phyloP scores from a whole-genome alignment of 2,797 vertebrate genomes.

The Anabacerthia variegaticeps region DNA sequence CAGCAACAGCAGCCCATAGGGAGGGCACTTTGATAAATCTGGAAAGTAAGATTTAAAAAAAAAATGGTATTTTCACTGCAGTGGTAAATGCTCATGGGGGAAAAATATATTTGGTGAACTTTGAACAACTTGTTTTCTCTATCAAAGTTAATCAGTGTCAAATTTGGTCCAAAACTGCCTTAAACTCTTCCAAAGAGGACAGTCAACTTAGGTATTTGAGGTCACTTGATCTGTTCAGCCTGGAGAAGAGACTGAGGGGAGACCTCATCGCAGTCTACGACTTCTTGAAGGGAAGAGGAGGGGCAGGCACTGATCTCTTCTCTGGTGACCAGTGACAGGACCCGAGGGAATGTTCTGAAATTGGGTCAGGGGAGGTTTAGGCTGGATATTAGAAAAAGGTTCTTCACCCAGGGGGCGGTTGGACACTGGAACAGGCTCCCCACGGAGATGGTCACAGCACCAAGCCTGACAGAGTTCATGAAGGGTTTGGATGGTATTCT shows the following conservation, averaged over 20 bases:
- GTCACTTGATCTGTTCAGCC: neutral
- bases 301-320: neutral
- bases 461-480: neutral
- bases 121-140: neutral
- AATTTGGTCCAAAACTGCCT: neutral
- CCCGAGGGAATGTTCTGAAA: neutral
- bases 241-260: neutral
- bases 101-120: neutral
- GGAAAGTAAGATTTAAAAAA: neutral
- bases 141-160: neutral
- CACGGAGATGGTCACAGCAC: neutral
- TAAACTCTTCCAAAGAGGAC: neutral
- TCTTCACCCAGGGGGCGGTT: neutral
- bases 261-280: neutral
- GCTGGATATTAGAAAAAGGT: too few relatives aligned
- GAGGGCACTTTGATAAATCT: neutral
- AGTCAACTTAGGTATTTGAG: neutral
- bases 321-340: neutral
- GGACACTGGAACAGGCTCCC: neutral
- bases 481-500: neutral
- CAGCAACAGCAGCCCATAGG: neutral
- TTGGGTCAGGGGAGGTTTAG: neutral
- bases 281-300: neutral
- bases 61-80: neutral
- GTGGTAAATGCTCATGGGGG: too few relatives aligned